phyloP scores from a whole-genome alignment of 1,140 invertebrate genomes.

The Orius insidiosus region DNA sequence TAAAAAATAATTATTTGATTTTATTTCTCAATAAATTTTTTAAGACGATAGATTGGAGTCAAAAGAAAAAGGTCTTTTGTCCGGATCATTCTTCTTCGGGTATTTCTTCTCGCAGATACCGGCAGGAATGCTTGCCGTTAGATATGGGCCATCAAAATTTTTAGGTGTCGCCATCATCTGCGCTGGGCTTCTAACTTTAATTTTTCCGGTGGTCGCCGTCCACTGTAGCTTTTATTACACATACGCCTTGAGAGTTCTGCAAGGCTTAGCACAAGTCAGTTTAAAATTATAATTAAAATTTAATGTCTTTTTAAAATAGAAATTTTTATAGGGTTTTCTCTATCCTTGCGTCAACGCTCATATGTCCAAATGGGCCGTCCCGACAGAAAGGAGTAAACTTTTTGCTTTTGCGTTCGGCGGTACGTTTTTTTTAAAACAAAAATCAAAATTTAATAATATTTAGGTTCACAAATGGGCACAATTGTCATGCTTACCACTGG shows the following conservation, averaged over 20 bases:
- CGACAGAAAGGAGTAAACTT: conserved; percentile 16
- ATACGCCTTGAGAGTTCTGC: conserved; percentile 55
- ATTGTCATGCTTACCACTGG: conserved; percentile 7
- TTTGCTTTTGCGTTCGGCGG: conserved; percentile 17
- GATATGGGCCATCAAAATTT: not conserved
- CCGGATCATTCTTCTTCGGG: conserved; percentile 73
- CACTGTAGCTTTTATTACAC: conserved; percentile 49
- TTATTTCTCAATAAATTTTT: conserved; percentile 25
- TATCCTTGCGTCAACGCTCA: conserved; percentile 17
- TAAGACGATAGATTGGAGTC: conserved; percentile 63
- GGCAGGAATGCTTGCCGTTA: conserved; percentile 59
- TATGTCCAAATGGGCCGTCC: conserved; percentile 19
- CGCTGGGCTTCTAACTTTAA: conserved; percentile 46
- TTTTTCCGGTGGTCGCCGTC: conserved; percentile 59
- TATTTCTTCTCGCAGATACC: conserved; percentile 76
- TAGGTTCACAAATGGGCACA: conserved; percentile 17
- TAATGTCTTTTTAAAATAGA: conserved; percentile 1
- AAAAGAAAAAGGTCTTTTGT: conserved; percentile 57
- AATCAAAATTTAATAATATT: not conserved
- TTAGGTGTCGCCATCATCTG: not conserved
- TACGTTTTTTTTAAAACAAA: conserved; percentile 6
- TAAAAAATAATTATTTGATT: conserved; percentile 26
- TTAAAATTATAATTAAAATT: not conserved
- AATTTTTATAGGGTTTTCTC: conserved; percentile 15
- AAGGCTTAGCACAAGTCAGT: conserved; percentile 65